phyloP scores from a whole-genome alignment of 2,797 vertebrate species.

The Chaunax sp. region DNA sequence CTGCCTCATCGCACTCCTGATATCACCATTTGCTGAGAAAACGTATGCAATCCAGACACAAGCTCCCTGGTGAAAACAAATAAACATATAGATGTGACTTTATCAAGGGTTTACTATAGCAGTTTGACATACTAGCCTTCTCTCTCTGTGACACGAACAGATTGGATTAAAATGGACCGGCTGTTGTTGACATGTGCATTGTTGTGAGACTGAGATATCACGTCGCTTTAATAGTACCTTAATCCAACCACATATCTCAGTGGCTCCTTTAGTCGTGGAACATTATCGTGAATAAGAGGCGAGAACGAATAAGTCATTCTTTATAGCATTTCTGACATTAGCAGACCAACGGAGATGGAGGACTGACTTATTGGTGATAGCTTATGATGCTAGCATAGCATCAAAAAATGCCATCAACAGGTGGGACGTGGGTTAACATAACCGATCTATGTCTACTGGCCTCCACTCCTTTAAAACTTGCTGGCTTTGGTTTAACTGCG shows the following conservation, averaged over 20 bases:
- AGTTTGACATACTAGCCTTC: neutral
- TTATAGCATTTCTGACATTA: neutral
- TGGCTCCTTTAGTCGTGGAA: neutral
- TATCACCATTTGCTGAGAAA: neutral
- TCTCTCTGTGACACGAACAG: constrained; percentile 21
- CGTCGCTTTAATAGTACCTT: neutral
- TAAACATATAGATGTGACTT: neutral
- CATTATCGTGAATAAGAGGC: neutral
- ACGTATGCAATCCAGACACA: neutral
- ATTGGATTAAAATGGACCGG: constrained; percentile 54
- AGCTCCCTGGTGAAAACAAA: constrained; percentile 8
- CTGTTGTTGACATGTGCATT: constrained; percentile 60
- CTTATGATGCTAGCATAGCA: constrained; percentile 38
- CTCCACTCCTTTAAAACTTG: neutral
- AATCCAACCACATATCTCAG: neutral
- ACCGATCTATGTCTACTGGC: neutral
- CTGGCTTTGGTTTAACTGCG: no score
- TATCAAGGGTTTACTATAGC: neutral
- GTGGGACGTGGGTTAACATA: constrained; percentile 20
- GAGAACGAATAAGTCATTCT: rapidly evolving
- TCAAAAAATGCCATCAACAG: constrained; percentile 49
- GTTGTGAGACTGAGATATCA: constrained; percentile 13
- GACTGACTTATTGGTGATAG: neutral
- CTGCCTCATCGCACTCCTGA: neutral
- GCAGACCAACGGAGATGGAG: constrained; percentile 4